Evolutionary conservation across 1,140 invertebrate genomes (phyloP), one percentile per base, ranked within the genome.

Genomic region (Panulirus ornatus): DNA sequence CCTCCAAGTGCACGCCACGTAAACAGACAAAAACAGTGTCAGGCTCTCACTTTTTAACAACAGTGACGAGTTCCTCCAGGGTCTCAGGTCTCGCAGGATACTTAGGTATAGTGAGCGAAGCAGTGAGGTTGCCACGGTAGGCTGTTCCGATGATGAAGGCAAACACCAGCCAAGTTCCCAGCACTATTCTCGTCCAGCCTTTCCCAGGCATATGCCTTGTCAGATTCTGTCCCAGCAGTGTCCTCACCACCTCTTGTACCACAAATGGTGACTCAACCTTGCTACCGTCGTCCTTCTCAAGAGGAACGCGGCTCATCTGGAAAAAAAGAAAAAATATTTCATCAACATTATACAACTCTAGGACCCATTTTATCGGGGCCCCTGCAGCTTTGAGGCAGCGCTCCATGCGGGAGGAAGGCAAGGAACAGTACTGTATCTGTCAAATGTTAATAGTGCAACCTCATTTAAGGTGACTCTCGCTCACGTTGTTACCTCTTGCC

Each of bases 71-170:
- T 38, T 88, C 8, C 38, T 40, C 75, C 16, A 88, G 54, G 19
- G 85, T 88, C 40, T 88, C 85, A 1, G 85, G 85, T 34, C 85
- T 51, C 1, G 85, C 27, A 38, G 85, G 85, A 36, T 70, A 88
- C 54, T 79, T 81, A 8, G 85, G 85, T 19, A 88, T 70, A 2
- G 85, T 88, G 54, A 88, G 85, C 19, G 75, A 76, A 8, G 85
- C 85, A 54, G 85, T 88, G 11, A 88, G 75, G 38, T 88, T 88
- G 22, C 85, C 85, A 16, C 85, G 38, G 40, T 88, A 88, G 38
- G 85, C 85, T 34, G 76, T 22, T 1, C 75, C 85, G 1, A 88
- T 47, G 11, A 88, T 75, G 9, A 88, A 22, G 38, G 85, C 54
- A 40, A 78, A 88, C 70, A 88, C 58, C 54, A 88, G 85, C 85